Base-by-base conservation (phyloP, 2,888 invertebrate species). In the Slavum lentiscoides region DNA sequence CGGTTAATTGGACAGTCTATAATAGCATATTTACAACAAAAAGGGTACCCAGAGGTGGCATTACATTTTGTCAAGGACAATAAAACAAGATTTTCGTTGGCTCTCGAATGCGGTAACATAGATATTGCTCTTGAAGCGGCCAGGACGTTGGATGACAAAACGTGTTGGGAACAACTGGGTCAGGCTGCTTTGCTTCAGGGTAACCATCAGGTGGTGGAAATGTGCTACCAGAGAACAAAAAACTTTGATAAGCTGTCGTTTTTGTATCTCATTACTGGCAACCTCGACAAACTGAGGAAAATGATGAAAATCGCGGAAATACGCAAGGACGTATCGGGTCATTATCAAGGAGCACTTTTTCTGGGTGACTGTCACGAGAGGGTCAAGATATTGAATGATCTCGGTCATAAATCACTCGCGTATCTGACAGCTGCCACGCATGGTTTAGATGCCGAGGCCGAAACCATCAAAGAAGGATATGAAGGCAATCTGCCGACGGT, bases 301-400 rank as follows among this genome's bases (percentile, higher is more conserved):
- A 99, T 99, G 99, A 97, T 95, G 88, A 98, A 98, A 88, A 99
- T 99, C 83, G 98, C 99, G 0, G 98, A 98, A 88, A 97, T 99
- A 73, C 90, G 99, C 17, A 98, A 98, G 87, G 99, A 99, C 85
- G 91, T 93, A 1, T 97, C 97, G 5, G 95, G 97, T 0, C 98
- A 99, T 86, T 99, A 95, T 89, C 97, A 98, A 87, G 97, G 95
- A 2, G 96, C 97, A 0, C 88, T 99, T 83, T 88, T 95, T 23
- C 87, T 99, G 1, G 98, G 98, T 0, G 98, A 99, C 87, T 91
- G 97, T 21, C 89, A 89, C 66, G 98, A 99, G 87, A 90, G 97
- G 58, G 92, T 97, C 0, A 91, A 92, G 85, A 92, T 97, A 83
- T 88, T 97, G 80, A 92, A 93, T 87, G 90, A 90, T 82, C 69